Conservation (phyloP, 2,113 vertebrate species). For the Chlamydotis undulata region DNA sequence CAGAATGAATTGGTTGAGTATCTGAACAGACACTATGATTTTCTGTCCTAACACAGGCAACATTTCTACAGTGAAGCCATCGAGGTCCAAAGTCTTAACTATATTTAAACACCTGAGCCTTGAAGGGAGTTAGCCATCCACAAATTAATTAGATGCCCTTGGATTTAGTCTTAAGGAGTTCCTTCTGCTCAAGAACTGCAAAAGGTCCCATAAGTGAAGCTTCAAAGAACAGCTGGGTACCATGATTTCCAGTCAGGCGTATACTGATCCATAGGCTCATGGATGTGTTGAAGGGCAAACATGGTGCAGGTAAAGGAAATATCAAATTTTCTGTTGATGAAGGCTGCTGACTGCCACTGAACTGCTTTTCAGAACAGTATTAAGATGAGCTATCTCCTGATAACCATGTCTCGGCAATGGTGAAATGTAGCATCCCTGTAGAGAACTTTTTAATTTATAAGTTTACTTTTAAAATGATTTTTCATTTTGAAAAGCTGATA, state of each 20-base stretch:
- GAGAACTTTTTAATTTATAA: neutral
- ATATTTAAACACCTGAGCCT: neutral
- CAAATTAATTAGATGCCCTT: neutral
- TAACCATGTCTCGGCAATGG: neutral
- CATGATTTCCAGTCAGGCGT: neutral
- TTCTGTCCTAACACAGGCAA: neutral
- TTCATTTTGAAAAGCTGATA: neutral
- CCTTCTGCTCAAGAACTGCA: neutral
- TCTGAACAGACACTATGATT: neutral
- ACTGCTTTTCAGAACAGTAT: neutral
- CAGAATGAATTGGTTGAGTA: neutral
- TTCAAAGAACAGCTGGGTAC: neutral
- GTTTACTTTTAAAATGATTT: neutral
- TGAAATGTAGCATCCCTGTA: neutral
- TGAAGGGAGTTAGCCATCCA: neutral
- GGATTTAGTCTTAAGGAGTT: neutral
- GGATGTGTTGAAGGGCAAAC: neutral
- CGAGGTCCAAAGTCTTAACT: neutral
- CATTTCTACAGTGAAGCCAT: neutral
- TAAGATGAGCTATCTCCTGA: neutral
- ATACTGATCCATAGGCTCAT: neutral
- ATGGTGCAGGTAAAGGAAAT: neutral
- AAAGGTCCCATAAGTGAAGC: neutral
- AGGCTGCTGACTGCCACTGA: neutral
- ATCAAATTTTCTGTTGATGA: neutral